Conservation (phyloP, 2,888 invertebrate genomes). For the Penaeus monodon region DNA sequence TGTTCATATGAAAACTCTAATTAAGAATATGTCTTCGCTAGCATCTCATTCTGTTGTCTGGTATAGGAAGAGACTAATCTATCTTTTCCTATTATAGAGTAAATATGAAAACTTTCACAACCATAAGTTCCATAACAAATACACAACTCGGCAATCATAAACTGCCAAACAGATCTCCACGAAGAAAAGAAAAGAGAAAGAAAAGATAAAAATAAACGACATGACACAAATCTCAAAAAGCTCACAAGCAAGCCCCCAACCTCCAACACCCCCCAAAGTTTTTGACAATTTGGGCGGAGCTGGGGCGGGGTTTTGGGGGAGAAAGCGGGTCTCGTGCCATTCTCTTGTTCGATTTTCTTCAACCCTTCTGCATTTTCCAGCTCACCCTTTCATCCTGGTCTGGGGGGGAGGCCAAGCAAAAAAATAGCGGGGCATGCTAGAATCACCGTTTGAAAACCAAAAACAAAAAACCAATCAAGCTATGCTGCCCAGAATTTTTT, state of each 20-base stretch:
- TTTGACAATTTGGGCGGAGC: not conserved
- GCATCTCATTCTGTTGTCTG: too few species aligned
- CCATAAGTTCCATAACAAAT: too few species aligned
- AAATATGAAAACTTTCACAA: too few species aligned
- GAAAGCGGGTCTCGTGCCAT: conserved; percentile 22
- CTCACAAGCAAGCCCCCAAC: conserved; percentile 42
- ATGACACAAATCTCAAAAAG: not conserved
- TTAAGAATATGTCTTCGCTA: too few species aligned
- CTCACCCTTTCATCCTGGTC: conserved; percentile 54
- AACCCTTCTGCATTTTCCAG: conserved; percentile 61
- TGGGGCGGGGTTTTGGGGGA: conserved; percentile 47
- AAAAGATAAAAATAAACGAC: too few species aligned
- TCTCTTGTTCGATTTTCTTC: conserved; percentile 59
- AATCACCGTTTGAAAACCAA: conserved; percentile 6
- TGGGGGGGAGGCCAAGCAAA: conserved; percentile 24
- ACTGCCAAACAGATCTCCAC: too few species aligned
- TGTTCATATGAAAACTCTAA: too few species aligned
- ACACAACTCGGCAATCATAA: too few species aligned
- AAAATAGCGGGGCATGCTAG: conserved; percentile 34
- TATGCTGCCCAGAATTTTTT: conserved; percentile 7
- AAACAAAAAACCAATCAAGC: conserved; percentile 17
- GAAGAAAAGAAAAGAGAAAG: too few species aligned
- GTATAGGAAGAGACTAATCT: too few species aligned
- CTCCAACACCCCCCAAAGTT: conserved; percentile 5
- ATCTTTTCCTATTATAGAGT: too few species aligned